Conservation (phyloP, 2,888 invertebrate genomes). For the Terebella lapidaria region DNA sequence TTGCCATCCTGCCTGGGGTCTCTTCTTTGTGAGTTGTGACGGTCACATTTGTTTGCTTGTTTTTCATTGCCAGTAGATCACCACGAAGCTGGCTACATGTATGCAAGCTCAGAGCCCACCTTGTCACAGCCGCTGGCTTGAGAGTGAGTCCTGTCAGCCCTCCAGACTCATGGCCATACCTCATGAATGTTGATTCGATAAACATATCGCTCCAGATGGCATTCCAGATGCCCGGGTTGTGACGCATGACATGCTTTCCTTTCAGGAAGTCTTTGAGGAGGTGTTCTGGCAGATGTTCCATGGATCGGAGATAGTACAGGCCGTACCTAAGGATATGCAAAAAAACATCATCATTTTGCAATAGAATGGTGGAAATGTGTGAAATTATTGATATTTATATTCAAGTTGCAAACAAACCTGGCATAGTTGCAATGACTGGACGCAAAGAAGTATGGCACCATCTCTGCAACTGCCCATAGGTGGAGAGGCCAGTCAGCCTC, state of each 20-base stretch:
- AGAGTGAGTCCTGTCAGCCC: not conserved
- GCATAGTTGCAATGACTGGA: constrained; percentile 27
- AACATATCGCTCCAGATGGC: not conserved
- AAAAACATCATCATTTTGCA: too few species aligned
- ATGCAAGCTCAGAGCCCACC: too few species aligned
- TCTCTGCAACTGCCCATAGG: constrained; percentile 2
- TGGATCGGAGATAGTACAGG: not conserved
- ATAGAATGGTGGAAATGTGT: too few species aligned
- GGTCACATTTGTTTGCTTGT: too few species aligned
- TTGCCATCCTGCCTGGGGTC: not conserved
- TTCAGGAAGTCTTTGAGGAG: not conserved
- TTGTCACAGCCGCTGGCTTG: too few species aligned
- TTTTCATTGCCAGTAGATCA: too few species aligned
- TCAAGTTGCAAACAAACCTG: not conserved
- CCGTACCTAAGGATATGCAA: too few species aligned
- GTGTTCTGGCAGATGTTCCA: not conserved
- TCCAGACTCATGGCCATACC: not conserved
- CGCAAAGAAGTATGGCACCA: constrained; percentile 28
- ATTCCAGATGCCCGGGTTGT: not conserved
- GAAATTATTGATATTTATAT: too few species aligned
- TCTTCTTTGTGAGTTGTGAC: too few species aligned
- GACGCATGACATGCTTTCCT: not conserved
- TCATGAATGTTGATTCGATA: not conserved
- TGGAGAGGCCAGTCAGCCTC: constrained; percentile 1
- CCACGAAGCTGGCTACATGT: too few species aligned